phyloP scores from a whole-genome alignment of 1,140 invertebrate genomes.

The Mamestra configurata region DNA sequence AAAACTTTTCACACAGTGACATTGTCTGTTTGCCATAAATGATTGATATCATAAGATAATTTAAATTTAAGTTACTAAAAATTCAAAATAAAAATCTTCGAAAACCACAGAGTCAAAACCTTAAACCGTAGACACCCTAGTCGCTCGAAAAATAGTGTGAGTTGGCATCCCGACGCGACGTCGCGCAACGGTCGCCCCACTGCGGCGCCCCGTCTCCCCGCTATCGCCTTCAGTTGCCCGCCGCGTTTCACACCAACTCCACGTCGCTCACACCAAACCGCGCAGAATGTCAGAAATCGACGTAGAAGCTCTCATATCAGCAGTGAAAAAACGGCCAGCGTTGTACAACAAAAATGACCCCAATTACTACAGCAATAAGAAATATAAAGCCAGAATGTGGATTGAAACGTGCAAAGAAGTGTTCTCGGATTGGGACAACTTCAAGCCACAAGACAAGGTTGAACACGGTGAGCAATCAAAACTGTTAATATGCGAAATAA shows the following conservation, averaged over 20 bases:
- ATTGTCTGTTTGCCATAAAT: too few species aligned
- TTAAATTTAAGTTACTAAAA: too few species aligned
- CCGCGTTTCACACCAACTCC: constrained; percentile 16
- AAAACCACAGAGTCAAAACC: neutral
- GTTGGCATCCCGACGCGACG: neutral
- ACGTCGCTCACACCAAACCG: constrained; percentile 43
- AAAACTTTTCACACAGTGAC: too few species aligned
- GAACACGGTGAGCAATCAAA: constrained; percentile 58
- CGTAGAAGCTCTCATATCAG: constrained; percentile 56
- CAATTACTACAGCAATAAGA: constrained; percentile 60
- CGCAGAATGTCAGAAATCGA: constrained; percentile 57
- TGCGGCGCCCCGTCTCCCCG: constrained; percentile 23
- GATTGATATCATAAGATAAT: too few species aligned
- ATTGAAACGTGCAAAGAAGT: constrained; percentile 62
- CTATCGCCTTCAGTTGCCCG: constrained; percentile 56
- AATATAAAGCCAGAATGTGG: constrained; percentile 64
- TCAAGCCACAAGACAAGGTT: constrained; percentile 57
- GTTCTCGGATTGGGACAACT: constrained; percentile 55
- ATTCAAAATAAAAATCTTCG: too few species aligned
- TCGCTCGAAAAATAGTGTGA: constrained; percentile 26
- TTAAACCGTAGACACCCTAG: constrained; percentile 37
- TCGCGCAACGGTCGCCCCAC: neutral
- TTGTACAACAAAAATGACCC: constrained; percentile 62
- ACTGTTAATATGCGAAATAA: constrained; percentile 1
- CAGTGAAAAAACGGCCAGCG: constrained; percentile 56